Conservation (phyloP, 2,797 vertebrate genomes). For the Helarctos malayanus region DNA sequence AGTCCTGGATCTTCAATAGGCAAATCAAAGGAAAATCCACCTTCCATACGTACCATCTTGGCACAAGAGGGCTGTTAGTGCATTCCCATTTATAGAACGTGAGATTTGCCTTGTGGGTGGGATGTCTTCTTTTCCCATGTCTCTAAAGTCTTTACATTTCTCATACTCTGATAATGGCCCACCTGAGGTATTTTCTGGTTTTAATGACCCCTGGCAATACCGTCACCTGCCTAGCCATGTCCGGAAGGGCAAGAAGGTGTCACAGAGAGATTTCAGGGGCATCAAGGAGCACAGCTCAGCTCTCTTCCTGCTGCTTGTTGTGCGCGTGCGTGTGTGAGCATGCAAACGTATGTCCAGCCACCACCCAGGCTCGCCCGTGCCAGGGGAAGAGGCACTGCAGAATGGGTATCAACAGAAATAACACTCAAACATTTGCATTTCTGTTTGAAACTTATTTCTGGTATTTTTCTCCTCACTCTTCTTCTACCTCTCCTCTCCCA, state of each 20-base stretch:
- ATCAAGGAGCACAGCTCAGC: neutral
- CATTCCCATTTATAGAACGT: neutral
- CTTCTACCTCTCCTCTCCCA: neutral
- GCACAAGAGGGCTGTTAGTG: neutral
- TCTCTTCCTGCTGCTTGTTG: neutral
- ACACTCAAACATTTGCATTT: neutral
- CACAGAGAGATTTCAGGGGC: neutral
- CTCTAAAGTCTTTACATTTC: neutral
- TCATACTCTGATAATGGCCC: neutral
- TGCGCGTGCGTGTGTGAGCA: fast-evolving
- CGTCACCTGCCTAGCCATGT: neutral
- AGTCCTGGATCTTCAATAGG: constrained; percentile 24
- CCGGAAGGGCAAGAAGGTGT: neutral
- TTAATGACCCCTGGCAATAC: neutral
- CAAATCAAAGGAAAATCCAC: neutral
- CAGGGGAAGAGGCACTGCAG: neutral
- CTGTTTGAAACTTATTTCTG: constrained; percentile 37
- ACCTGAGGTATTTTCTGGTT: neutral
- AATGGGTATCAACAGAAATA: neutral
- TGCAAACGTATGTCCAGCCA: too few species aligned
- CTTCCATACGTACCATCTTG: neutral
- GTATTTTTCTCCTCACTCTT: neutral
- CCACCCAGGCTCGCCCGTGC: neutral
- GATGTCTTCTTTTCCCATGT: too few species aligned
- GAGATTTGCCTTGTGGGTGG: neutral